Conservation (phyloP, 2,113 vertebrate genomes). For the Elephantulus edwardii region DNA sequence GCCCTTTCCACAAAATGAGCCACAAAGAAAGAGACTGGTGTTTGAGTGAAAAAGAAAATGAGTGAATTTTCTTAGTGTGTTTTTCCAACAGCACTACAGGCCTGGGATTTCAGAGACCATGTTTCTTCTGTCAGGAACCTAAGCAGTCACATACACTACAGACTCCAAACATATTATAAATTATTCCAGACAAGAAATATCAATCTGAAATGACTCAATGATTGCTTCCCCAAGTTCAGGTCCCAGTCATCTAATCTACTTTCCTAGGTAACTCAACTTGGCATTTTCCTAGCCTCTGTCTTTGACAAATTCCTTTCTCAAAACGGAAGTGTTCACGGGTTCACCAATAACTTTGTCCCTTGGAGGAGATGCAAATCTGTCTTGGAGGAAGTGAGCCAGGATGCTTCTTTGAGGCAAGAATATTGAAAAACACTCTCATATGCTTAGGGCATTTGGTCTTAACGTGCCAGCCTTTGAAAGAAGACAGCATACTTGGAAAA, state of each 20-base stretch:
- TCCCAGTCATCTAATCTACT: slow-evolving; percentile 6
- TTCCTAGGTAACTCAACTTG: neutral
- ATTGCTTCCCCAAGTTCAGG: neutral
- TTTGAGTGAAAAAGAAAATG: neutral
- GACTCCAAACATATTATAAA: slow-evolving; percentile 39
- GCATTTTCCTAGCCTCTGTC: neutral
- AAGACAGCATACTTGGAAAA: too few species aligned
- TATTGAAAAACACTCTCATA: too few species aligned
- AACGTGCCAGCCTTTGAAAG: too few species aligned
- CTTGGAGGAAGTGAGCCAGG: too few species aligned
- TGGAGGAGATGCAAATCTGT: too few species aligned
- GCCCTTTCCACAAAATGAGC: too few species aligned
- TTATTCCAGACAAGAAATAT: slow-evolving; percentile 31
- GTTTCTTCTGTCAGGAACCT: neutral
- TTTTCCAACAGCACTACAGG: neutral
- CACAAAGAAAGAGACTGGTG: neutral
- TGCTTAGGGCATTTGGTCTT: too few species aligned
- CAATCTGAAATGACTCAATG: neutral
- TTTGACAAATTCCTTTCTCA: slow-evolving; percentile 24
- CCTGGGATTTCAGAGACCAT: neutral
- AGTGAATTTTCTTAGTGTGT: neutral
- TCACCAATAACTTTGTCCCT: too few species aligned
- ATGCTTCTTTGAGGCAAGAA: too few species aligned
- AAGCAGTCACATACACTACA: neutral
- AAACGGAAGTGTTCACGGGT: too few species aligned